These are phyloP conservation scores for Papilio machaon DNA, from an alignment of 1,140 invertebrate species.

Conservation along the genomic window DNA sequence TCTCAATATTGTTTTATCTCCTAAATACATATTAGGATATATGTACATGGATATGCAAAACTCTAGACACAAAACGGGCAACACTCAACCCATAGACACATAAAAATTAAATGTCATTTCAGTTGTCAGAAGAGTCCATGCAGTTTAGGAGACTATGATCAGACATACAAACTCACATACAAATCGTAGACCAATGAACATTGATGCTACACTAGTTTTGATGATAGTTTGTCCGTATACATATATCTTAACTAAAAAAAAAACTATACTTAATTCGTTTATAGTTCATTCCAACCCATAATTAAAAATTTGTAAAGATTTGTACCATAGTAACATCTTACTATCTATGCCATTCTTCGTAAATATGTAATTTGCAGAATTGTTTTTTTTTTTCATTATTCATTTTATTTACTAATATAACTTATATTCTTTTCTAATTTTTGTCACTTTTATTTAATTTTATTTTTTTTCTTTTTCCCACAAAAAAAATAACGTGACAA, in stretches of 20 bases:
- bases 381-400: no score
- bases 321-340: not conserved
- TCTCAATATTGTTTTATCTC: not conserved
- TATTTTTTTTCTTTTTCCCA: no score
- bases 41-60: conserved; percentile 15
- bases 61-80: not conserved
- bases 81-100: not conserved
- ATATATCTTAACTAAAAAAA: not conserved
- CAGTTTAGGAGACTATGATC: no score
- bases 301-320: not conserved
- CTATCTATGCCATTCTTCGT: no score
- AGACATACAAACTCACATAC: not conserved
- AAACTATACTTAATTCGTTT: not conserved
- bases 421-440: no score
- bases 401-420: no score
- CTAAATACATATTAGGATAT: not conserved
- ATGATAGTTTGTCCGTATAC: not conserved
- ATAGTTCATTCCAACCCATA: not conserved
- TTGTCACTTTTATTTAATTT: no score
- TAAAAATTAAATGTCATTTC: no score
- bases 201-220: not conserved
- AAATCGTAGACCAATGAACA: not conserved
- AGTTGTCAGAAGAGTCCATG: no score
- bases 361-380: no score
- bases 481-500: no score